Base-by-base conservation (phyloP, 53 echinoderm and acorn worm species). In the Echinarachnius parma region DNA sequence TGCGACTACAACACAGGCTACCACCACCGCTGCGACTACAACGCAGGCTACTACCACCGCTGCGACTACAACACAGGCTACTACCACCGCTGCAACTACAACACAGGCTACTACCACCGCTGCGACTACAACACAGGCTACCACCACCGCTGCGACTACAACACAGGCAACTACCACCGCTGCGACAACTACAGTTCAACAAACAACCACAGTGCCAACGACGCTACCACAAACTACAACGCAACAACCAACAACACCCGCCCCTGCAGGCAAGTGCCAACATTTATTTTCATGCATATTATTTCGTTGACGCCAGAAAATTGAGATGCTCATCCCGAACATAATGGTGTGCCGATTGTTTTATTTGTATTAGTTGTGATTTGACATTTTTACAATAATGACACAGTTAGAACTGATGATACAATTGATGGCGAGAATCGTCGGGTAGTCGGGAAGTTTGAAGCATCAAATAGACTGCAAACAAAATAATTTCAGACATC, bases 121-220 rank as follows among this genome's bases (percentile, higher is more conserved):
- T 2, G n/a, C 27, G 16, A 15, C 24, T 26, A 28, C 60, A 14
- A 44, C 76, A 4, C 59, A 59, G 3, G 59, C 60, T 4, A 76
- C 37, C 14, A 16, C 35, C 32, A 4, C 14, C n/a, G 18, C 29
- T 15, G 26, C 76, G 5, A 76, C 48, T 2, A 69, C 59, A 4
- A 30, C 58, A 32, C 21, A 32, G 3, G 2, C 33, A 35, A 50
- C 72, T 5, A 63, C 81, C 5, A 80, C 68, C 11, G 47, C 31
- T 3, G 9, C 33, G 3, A 31, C 69, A 19, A 52, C 81, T 34
- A 75, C 81, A 21, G 50, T 53, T 8, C 14, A 34, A 4, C 22
- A 10, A 34, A 25, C 48, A 1, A 77, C 63, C 15, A 77, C 78
- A 1, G 54, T 55, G 21, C 19, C 20, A 2, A n/a, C 35, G 39